Percentiles rank a stretch among this genome's conserved stretches.
These are phyloP conservation scores for Pseudochromis fuscus DNA, from an alignment of 2,797 vertebrate species.

Conservation along the genomic window DNA sequence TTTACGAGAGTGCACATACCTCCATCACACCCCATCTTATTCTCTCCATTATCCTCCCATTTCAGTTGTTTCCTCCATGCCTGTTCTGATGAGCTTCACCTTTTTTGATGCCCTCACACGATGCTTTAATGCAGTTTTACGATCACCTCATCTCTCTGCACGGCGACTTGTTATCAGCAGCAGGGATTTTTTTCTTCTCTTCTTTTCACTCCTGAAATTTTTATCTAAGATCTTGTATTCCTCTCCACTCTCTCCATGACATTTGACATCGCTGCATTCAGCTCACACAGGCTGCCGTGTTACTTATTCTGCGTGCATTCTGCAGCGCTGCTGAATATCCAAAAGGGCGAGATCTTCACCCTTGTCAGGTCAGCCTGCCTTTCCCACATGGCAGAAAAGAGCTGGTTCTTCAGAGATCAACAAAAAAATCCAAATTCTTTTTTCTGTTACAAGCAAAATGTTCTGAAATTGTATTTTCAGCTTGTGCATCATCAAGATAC, in stretches of 20 bases:
- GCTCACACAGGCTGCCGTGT: conserved; percentile 33
- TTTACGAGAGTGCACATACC: neutral
- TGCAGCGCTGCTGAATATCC: conserved; percentile 39
- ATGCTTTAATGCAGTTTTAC: neutral
- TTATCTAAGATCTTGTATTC: conserved; percentile 16
- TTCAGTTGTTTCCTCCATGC: conserved; percentile 1
- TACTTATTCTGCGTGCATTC: conserved; percentile 56
- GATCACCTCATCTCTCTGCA: conserved; percentile 24
- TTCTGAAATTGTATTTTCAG: conserved; percentile 7
- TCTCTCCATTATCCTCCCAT: conserved; percentile 1
- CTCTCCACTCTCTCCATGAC: conserved; percentile 20
- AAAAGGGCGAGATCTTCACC: conserved; percentile 53
- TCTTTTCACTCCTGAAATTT: conserved; percentile 1
- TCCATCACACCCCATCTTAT: neutral
- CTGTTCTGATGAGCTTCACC: neutral
- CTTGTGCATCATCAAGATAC: neutral
- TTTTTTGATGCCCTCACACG: neutral
- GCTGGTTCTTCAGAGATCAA: neutral
- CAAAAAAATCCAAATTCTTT: neutral
- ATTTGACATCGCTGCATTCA: conserved; percentile 54
- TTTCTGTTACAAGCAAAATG: too few species aligned
- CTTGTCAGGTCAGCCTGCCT: conserved; percentile 10
- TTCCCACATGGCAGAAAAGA: conserved; percentile 6
- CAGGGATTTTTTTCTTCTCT: neutral
- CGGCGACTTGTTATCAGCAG: conserved; percentile 16